These are phyloP conservation scores for Bujurquina vittata DNA, from an alignment of 2,113 vertebrate genomes.

Conservation along the genomic window DNA sequence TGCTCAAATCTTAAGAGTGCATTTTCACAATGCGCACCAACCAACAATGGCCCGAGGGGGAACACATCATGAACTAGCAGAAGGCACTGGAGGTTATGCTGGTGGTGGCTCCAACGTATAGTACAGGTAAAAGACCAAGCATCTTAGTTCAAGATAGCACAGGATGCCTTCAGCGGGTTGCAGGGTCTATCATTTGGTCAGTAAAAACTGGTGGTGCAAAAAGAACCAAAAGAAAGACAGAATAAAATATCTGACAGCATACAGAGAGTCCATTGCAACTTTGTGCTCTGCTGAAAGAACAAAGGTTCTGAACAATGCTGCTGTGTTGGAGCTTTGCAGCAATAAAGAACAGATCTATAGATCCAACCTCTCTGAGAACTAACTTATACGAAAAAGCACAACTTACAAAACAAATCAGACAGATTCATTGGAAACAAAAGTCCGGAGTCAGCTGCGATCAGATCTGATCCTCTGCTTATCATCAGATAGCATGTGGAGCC, in stretches of 20 bases:
- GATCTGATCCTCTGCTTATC: conserved; percentile 63
- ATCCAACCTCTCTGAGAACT: not conserved
- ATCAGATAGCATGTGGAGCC: conserved; percentile 63
- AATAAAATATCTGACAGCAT: not conserved
- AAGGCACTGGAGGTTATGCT: not conserved
- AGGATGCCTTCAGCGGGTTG: not conserved
- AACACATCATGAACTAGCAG: not conserved
- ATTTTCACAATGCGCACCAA: not conserved
- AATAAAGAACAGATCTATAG: not conserved
- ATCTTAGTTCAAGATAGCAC: not conserved
- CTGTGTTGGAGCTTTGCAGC: not conserved
- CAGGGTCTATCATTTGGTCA: not conserved
- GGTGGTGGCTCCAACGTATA: not conserved
- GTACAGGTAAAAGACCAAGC: not conserved
- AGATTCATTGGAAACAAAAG: conserved; percentile 61
- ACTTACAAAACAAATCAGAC: conserved; percentile 47
- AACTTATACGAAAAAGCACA: conserved; percentile 19
- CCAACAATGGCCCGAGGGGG: not conserved
- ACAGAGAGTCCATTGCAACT: not conserved
- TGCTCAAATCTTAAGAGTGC: not conserved
- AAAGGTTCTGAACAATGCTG: not conserved
- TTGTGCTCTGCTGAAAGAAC: not conserved
- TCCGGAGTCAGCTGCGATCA: conserved; percentile 43
- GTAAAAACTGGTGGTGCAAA: not conserved
- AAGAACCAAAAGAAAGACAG: not conserved